phyloP scores from a whole-genome alignment of 2,888 invertebrate genomes.

The Lobophora halterata region DNA sequence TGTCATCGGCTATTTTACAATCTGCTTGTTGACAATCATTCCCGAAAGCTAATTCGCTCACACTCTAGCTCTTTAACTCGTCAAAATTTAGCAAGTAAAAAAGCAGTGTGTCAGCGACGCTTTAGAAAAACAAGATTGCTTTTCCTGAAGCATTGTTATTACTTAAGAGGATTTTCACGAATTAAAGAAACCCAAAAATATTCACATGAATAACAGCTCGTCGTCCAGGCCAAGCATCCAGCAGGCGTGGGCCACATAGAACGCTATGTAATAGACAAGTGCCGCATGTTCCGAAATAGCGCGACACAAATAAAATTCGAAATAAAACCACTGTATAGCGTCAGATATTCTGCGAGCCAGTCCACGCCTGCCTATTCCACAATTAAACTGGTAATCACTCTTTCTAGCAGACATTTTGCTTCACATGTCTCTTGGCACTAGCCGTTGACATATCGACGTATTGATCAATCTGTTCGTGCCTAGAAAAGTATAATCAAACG shows the following conservation, averaged over 20 bases:
- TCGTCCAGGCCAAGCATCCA: conserved; percentile 44
- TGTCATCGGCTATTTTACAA: too few species aligned
- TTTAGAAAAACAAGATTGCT: too few species aligned
- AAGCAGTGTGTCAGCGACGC: too few species aligned
- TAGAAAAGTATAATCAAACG: conserved; percentile 6
- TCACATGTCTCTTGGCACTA: conserved; percentile 18
- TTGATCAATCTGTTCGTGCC: conserved; percentile 11
- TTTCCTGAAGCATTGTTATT: too few species aligned
- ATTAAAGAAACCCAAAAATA: conserved; percentile 6
- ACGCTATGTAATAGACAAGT: conserved; percentile 71
- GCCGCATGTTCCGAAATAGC: conserved; percentile 76
- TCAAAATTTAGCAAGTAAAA: too few species aligned
- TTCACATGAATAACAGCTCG: conserved; percentile 43
- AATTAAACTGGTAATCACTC: conserved; percentile 51
- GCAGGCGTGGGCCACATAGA: conserved; percentile 61
- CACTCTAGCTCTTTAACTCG: too few species aligned
- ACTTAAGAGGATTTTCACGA: too few species aligned
- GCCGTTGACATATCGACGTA: conserved; percentile 19
- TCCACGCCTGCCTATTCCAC: conserved; percentile 50
- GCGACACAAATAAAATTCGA: conserved; percentile 79
- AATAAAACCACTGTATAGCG: conserved; percentile 76
- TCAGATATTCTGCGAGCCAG: conserved; percentile 64
- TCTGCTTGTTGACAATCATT: too few species aligned
- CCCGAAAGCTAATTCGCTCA: too few species aligned
- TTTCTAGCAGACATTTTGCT: conserved; percentile 30